Evolutionary conservation across 2,797 vertebrate genomes (phyloP).

Genomic region (Telmatherina bonti): DNA sequence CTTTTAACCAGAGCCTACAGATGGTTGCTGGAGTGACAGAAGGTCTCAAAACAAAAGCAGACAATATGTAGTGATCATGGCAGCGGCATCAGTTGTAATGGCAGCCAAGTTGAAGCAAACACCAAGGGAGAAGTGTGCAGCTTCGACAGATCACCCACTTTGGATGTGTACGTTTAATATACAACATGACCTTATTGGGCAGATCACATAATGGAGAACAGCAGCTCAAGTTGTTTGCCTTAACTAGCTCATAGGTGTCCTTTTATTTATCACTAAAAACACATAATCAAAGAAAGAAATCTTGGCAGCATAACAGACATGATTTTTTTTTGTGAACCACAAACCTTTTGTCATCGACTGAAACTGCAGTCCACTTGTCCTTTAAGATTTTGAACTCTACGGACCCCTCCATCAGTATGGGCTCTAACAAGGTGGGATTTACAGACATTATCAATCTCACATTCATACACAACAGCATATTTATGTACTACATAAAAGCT

Average conservation of each 20-base stretch:
- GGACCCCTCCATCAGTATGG: slow-evolving; percentile 94
- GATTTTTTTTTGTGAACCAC: neutral
- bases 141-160: too few relatives aligned
- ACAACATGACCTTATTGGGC: too few relatives aligned
- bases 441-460: slow-evolving; percentile 12
- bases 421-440: slow-evolving; percentile 81
- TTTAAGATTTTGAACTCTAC: slow-evolving; percentile 89
- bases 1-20: too few relatives aligned
- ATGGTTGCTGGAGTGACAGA: too few relatives aligned
- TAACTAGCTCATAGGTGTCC: neutral
- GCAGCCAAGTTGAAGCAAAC: too few relatives aligned
- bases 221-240: too few relatives aligned
- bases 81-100: too few relatives aligned
- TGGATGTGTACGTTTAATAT: too few relatives aligned
- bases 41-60: too few relatives aligned
- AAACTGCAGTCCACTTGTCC: slow-evolving; percentile 95
- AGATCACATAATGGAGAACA: too few relatives aligned
- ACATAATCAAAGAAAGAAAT: rapidly evolving
- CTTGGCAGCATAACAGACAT: neutral
- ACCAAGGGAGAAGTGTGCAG: too few relatives aligned
- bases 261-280: neutral
- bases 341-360: slow-evolving; percentile 92
- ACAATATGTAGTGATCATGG: too few relatives aligned
- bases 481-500: neutral
- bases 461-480: neutral